Percentiles rank a stretch among this genome's conserved stretches.
phyloP scores from a whole-genome alignment of 2,797 vertebrate species.

The Distichodus sexfasciatus region DNA sequence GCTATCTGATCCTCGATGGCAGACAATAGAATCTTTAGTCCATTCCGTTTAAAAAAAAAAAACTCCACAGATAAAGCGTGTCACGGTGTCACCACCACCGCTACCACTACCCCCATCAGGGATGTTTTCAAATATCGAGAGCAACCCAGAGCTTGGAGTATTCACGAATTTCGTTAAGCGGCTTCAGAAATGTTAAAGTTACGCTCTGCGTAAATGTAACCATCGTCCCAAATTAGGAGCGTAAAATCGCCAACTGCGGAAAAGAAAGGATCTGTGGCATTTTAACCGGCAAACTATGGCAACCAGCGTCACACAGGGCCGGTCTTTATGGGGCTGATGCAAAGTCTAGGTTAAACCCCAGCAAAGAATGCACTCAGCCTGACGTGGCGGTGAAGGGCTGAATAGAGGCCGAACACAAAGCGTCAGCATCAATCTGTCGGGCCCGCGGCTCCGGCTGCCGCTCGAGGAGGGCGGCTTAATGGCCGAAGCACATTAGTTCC shows the following conservation, averaged over 20 bases:
- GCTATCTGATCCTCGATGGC: slow-evolving; percentile 33
- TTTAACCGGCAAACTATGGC: slow-evolving; percentile 34
- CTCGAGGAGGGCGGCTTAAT: slow-evolving; percentile 73
- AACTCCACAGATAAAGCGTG: slow-evolving; percentile 10
- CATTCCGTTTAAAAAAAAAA: slow-evolving; percentile 10
- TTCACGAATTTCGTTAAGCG: background rate
- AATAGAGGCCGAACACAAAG: slow-evolving; percentile 45
- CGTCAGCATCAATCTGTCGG: slow-evolving; percentile 48
- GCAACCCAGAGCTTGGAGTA: background rate
- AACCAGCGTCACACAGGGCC: slow-evolving; percentile 38
- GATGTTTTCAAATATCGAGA: background rate
- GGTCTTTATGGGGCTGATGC: slow-evolving; percentile 61
- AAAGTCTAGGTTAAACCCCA: slow-evolving; percentile 56
- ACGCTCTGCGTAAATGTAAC: too few species aligned
- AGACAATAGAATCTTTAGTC: slow-evolving; percentile 41
- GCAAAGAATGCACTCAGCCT: slow-evolving; percentile 48
- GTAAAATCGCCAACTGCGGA: background rate
- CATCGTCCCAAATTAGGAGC: background rate
- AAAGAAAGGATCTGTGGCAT: slow-evolving; percentile 1
- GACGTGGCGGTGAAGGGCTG: slow-evolving; percentile 49
- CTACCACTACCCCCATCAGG: too few species aligned
- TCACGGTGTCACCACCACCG: background rate
- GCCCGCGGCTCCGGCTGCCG: slow-evolving; percentile 43
- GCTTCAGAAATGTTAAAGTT: background rate
- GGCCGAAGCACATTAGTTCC: slow-evolving; percentile 64